These are phyloP conservation scores for Lasioglossum vierecki DNA, from an alignment of 2,888 invertebrate species.

Conservation along the genomic window DNA sequence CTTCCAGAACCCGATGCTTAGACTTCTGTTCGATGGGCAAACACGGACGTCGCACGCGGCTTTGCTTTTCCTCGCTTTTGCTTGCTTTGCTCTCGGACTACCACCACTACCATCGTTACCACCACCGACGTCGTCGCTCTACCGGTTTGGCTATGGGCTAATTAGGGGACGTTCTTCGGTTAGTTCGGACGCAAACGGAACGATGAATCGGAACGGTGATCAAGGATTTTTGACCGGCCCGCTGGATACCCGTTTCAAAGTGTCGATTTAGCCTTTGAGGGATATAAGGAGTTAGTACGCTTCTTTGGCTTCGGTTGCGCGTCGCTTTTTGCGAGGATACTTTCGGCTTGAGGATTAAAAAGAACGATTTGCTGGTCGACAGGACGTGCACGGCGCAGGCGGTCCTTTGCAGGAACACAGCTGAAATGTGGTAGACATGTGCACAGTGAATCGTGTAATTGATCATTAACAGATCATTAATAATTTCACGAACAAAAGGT, in stretches of 20 bases:
- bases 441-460: background rate
- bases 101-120: background rate
- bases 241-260: background rate
- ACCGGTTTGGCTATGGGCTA: background rate
- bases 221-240: background rate
- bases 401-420: background rate
- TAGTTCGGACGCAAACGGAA: background rate
- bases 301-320: background rate
- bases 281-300: background rate
- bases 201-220: background rate
- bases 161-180: slow-evolving; percentile 12
- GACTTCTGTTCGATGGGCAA: slow-evolving; percentile 19
- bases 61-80: background rate
- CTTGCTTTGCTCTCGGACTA: background rate
- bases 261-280: slow-evolving; percentile 4
- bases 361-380: background rate
- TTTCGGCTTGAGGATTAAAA: background rate
- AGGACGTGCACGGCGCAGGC: background rate
- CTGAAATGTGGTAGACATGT: background rate
- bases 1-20: slow-evolving; percentile 3
- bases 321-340: background rate
- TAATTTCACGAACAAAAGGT: too few species aligned
- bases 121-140: too few species aligned
- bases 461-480: background rate
- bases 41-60: slow-evolving; percentile 7